A percentile compares a stretch with the other conserved stretches of the same genome.
These are phyloP conservation scores for Lepidocolaptes lacrymiger DNA, from an alignment of 2,797 vertebrate genomes.

Conservation along the genomic window DNA sequence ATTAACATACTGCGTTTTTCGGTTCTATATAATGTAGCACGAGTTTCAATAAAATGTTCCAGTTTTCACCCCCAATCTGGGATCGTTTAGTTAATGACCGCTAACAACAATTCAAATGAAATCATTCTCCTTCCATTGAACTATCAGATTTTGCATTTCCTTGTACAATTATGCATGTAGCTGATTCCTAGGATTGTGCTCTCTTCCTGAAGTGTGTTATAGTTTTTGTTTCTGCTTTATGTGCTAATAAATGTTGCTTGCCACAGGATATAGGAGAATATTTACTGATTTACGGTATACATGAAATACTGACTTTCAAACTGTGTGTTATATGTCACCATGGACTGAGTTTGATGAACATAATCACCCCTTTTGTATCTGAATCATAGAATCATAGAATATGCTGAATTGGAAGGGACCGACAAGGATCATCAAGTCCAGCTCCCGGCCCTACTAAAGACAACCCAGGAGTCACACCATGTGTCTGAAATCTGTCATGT, in stretches of 20 bases:
- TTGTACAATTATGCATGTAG: not conserved
- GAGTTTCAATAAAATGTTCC: no score
- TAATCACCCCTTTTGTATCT: not conserved
- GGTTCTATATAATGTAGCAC: no score
- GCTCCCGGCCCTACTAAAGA: not conserved
- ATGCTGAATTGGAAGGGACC: not conserved
- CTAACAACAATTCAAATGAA: not conserved
- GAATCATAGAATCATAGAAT: not conserved
- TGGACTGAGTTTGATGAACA: not conserved
- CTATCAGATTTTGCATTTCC: not conserved
- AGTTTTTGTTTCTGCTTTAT: not conserved
- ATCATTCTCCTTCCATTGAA: not conserved
- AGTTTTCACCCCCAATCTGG: no score
- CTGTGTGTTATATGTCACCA: not conserved
- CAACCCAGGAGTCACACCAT: no score
- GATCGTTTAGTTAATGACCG: no score
- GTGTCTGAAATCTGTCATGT: not conserved
- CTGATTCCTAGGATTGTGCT: not conserved
- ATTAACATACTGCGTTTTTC: no score
- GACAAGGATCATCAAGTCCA: fast-evolving
- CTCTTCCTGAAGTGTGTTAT: not conserved
- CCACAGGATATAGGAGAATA: not conserved
- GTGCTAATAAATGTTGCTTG: not conserved
- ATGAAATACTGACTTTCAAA: not conserved
- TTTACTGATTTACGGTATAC: not conserved